These are phyloP conservation scores for Synergus umbraculus DNA, from an alignment of 2,888 invertebrate genomes.

Conservation along the genomic window DNA sequence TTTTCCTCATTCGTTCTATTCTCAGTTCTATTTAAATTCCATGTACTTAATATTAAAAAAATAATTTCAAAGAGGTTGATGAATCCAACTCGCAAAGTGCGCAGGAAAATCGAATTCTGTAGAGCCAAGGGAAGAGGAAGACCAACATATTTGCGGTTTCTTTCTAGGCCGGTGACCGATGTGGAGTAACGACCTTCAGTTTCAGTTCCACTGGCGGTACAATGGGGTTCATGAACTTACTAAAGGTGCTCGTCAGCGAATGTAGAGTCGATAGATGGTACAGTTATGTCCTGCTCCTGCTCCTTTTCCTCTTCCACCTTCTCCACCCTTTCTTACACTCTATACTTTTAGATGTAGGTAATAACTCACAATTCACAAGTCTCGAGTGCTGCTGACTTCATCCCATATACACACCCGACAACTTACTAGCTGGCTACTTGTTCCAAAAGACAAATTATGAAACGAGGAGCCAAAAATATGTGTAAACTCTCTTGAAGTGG, in stretches of 20 bases:
- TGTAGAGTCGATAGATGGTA: conserved; percentile 61
- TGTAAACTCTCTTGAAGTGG: conserved; percentile 1
- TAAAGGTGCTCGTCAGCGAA: conserved; percentile 43
- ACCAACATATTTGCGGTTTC: conserved; percentile 42
- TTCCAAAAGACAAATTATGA: not conserved
- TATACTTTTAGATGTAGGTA: conserved; percentile 17
- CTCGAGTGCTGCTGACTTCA: not conserved
- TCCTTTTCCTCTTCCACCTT: conserved; percentile 41
- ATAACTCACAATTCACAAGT: conserved; percentile 3
- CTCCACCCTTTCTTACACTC: not conserved
- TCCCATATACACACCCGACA: not conserved
- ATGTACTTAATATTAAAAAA: not conserved
- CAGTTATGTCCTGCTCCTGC: conserved; percentile 63
- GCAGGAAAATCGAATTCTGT: not conserved
- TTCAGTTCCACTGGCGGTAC: conserved; percentile 55
- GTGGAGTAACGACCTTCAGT: conserved; percentile 69
- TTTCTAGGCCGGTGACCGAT: conserved; percentile 48
- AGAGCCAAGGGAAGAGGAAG: not conserved
- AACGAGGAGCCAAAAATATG: conserved; percentile 11
- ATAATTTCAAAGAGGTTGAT: not conserved
- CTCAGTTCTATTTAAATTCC: too few species aligned
- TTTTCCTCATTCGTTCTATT: not conserved
- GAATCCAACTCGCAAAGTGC: not conserved
- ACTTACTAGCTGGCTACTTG: not conserved
- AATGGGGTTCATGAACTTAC: conserved; percentile 66